Conservation (phyloP, 1,140 invertebrate species). For the Glossosoma conforme region DNA sequence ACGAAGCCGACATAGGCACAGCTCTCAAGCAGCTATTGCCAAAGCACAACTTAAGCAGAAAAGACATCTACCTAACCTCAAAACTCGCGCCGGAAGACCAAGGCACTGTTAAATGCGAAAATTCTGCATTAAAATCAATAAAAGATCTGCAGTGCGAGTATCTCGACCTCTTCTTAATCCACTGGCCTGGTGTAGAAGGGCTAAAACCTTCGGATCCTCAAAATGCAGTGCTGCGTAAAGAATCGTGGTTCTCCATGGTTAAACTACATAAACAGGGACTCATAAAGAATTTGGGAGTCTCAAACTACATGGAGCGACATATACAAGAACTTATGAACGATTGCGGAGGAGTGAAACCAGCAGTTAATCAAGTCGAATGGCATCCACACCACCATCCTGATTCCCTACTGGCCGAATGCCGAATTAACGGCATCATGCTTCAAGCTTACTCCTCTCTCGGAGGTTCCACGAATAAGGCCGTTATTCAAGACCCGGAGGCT, state of each 20-base stretch:
- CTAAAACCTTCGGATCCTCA: conserved; percentile 44
- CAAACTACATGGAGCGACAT: conserved; percentile 74
- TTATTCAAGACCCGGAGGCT: conserved; percentile 33
- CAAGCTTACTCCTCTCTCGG: conserved; percentile 61
- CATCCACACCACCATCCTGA: conserved; percentile 52
- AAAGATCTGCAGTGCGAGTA: conserved; percentile 61
- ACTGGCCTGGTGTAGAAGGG: conserved; percentile 70
- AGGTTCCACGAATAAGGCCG: conserved; percentile 36
- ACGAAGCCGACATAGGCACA: conserved; percentile 53
- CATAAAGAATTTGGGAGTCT: conserved; percentile 74
- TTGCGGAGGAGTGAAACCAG: conserved; percentile 56
- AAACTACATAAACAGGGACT: conserved; percentile 57
- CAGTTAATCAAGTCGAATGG: conserved; percentile 67
- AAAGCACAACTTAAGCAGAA: conserved; percentile 41
- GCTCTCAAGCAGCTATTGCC: conserved; percentile 42
- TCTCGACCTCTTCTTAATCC: conserved; percentile 81
- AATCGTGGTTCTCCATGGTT: conserved; percentile 66
- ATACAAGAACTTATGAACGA: conserved; percentile 61
- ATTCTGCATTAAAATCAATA: conserved; percentile 61
- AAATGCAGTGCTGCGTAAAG: conserved; percentile 53
- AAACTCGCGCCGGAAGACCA: conserved; percentile 63
- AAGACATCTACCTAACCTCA: conserved; percentile 57
- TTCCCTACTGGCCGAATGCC: conserved; percentile 49
- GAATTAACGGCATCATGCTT: conserved; percentile 47
- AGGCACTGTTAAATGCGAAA: conserved; percentile 51